Conservation (phyloP, 2,797 vertebrate genomes). For the Echeneis naucrates region DNA sequence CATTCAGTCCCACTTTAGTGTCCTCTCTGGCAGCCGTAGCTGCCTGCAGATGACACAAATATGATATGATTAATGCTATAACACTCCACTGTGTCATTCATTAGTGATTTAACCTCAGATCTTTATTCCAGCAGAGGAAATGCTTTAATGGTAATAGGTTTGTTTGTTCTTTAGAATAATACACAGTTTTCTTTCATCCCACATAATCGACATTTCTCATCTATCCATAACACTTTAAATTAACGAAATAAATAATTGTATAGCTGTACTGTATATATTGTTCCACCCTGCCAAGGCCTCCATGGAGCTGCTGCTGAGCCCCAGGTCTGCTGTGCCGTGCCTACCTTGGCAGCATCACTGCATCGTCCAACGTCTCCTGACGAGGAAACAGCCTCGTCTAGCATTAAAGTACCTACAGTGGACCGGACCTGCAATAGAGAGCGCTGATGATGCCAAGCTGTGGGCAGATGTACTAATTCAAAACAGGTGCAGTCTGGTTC, state of each 20-base stretch:
- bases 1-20: constrained; percentile 34
- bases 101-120: neutral
- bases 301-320: constrained; percentile 69
- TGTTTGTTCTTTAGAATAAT: neutral
- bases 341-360: constrained; percentile 71
- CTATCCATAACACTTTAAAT: neutral
- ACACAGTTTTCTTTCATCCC: neutral
- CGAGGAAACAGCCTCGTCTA: constrained; percentile 54
- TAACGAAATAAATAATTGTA: neutral
- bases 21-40: constrained; percentile 32
- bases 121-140: neutral
- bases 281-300: constrained; percentile 51
- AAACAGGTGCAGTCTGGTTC: constrained; percentile 53
- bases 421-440: constrained; percentile 60
- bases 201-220: too few species aligned
- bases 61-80: constrained; percentile 4
- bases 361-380: constrained; percentile 66
- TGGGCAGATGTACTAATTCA: constrained; percentile 67
- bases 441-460: constrained; percentile 65
- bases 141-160: constrained; percentile 1
- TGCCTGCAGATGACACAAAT: constrained; percentile 49
- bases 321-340: constrained; percentile 51
- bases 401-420: constrained; percentile 70
- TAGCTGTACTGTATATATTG: neutral
- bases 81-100: constrained; percentile 13